These are phyloP conservation scores for Chelon auratus DNA, from an alignment of 2,797 vertebrate genomes.

Conservation along the genomic window DNA sequence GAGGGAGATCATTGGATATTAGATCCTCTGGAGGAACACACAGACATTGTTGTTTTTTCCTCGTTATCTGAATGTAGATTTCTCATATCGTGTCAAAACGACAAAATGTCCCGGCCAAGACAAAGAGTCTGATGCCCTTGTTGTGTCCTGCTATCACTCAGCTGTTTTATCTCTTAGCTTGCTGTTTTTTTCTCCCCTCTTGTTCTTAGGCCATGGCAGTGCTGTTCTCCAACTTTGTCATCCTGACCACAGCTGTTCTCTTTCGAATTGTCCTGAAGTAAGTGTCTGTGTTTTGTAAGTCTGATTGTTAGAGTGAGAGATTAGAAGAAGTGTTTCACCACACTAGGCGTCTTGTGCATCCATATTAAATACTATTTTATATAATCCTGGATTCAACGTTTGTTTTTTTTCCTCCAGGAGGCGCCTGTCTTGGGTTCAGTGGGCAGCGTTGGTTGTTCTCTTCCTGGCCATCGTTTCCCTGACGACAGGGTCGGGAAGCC, in stretches of 20 bases:
- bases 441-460: constrained; percentile 93
- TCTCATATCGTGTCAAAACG: background rate
- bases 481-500: constrained; percentile 85
- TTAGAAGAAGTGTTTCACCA: background rate
- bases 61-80: background rate
- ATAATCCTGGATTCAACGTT: background rate
- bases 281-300: constrained; percentile 64
- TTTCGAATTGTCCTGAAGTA: constrained; percentile 97
- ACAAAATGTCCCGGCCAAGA: background rate
- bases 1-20: too few species aligned
- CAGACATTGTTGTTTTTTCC: background rate
- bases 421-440: constrained; percentile 93
- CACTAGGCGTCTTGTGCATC: background rate
- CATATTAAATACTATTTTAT: background rate
- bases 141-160: background rate
- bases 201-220: constrained; percentile 94
- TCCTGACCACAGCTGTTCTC: constrained; percentile 97
- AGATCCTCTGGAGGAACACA: background rate
- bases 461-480: constrained; percentile 95
- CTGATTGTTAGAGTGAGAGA: too few species aligned
- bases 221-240: constrained; percentile 97
- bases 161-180: background rate
- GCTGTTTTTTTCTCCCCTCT: constrained; percentile 17
- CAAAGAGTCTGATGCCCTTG: background rate
- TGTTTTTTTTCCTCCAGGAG: constrained; percentile 80